phyloP scores from a whole-genome alignment of 2,888 invertebrate genomes.

The Lepetodrilus schrolli region DNA sequence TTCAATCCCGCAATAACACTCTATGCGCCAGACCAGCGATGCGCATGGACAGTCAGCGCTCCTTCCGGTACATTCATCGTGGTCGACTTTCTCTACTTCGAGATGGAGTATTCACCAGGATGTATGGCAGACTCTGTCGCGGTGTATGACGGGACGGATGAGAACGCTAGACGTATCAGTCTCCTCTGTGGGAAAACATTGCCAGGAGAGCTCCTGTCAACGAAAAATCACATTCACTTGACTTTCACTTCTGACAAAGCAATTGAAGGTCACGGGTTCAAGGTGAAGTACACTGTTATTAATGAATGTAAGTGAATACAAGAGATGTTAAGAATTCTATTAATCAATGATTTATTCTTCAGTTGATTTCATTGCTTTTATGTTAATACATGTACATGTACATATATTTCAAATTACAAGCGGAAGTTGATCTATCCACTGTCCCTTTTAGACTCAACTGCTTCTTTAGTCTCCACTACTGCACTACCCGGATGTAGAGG shows the following conservation, averaged over 20 bases:
- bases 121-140: conserved; percentile 32
- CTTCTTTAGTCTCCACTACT: not conserved
- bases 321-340: not conserved
- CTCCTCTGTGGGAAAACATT: conserved; percentile 51
- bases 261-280: conserved; percentile 52
- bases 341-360: not conserved
- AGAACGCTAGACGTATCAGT: conserved; percentile 27
- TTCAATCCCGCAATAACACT: conserved; percentile 13
- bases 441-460: not conserved
- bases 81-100: conserved; percentile 48
- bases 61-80: conserved; percentile 36
- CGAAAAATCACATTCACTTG: conserved; percentile 46
- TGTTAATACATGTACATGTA: no score
- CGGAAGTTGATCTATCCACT: no score
- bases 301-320: conserved; percentile 30
- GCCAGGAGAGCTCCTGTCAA: conserved; percentile 50
- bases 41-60: conserved; percentile 40
- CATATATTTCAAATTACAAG: no score
- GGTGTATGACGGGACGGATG: conserved; percentile 33
- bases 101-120: conserved; percentile 34
- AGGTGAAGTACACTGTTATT: conserved; percentile 42
- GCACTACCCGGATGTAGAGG: conserved; percentile 39
- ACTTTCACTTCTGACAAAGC: conserved; percentile 49
- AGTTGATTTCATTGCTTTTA: no score
- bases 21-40: conserved; percentile 38